Percentiles rank a stretch among this genome's conserved stretches.
phyloP scores from a whole-genome alignment of 2,888 invertebrate species.

The Lagria hirta region DNA sequence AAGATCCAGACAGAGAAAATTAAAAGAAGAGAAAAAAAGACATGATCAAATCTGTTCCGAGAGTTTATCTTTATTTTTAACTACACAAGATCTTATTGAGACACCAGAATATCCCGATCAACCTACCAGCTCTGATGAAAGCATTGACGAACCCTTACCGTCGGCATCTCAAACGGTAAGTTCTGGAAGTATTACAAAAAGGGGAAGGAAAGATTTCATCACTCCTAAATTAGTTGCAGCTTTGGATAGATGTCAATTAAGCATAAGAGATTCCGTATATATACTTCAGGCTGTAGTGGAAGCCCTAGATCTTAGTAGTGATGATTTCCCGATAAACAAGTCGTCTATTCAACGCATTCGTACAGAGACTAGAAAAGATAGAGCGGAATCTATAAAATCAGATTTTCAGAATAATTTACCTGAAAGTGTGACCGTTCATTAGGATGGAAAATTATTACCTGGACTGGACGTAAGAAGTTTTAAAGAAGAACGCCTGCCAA shows the following conservation, averaged over 20 bases:
- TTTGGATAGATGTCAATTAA: slow-evolving; percentile 19
- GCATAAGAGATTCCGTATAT: slow-evolving; percentile 31
- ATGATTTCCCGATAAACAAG: slow-evolving; percentile 39
- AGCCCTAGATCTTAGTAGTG: slow-evolving; percentile 32
- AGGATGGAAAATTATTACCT: slow-evolving; percentile 44
- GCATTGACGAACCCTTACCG: too few relatives aligned
- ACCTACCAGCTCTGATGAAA: too few relatives aligned
- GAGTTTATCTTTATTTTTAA: slow-evolving; percentile 24
- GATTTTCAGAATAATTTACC: slow-evolving; percentile 42
- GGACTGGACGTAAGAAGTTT: slow-evolving; percentile 31
- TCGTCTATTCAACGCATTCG: slow-evolving; percentile 39
- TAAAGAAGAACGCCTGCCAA: slow-evolving; percentile 38
- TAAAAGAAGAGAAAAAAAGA: slow-evolving; percentile 6
- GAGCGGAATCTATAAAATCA: slow-evolving; percentile 39
- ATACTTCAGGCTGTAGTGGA: slow-evolving; percentile 34
- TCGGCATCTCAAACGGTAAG: too few relatives aligned
- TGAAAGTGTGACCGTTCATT: slow-evolving; percentile 39
- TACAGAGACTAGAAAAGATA: slow-evolving; percentile 29
- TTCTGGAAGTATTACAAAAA: slow-evolving; percentile 18
- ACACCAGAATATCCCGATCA: too few relatives aligned
- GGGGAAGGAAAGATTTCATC: slow-evolving; percentile 3
- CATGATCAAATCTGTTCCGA: slow-evolving; percentile 1
- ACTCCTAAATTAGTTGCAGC: slow-evolving; percentile 32
- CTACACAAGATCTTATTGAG: too few relatives aligned
- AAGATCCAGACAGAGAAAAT: slow-evolving; percentile 10